phyloP scores from a whole-genome alignment of 2,797 vertebrate genomes.

The Characodon lateralis region DNA sequence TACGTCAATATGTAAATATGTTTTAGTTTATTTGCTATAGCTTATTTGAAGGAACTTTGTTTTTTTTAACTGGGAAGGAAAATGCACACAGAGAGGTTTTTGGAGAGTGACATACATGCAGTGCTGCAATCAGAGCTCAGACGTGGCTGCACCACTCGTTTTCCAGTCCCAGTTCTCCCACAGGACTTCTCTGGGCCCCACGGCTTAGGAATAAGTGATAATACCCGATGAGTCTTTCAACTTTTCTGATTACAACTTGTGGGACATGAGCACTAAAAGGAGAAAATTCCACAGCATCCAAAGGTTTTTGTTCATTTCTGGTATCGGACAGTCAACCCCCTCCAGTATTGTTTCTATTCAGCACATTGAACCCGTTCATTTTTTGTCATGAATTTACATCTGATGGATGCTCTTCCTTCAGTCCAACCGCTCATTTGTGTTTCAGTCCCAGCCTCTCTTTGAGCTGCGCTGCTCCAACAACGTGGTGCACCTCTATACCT shows the following conservation, averaged over 20 bases:
- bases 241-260: neutral
- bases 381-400: neutral
- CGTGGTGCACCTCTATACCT: constrained; percentile 90
- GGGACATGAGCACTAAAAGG: neutral
- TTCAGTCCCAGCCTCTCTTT: constrained; percentile 84
- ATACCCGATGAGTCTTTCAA: neutral
- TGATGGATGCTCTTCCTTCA: neutral
- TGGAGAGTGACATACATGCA: neutral
- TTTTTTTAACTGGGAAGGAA: neutral
- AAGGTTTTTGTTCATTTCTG: neutral
- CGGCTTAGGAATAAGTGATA: neutral
- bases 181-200: neutral
- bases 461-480: constrained; percentile 95
- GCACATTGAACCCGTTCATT: neutral
- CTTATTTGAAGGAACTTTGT: neutral
- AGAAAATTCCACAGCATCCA: neutral
- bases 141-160: neutral
- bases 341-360: too few species aligned
- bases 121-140: neutral
- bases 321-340: too few species aligned
- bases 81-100: neutral
- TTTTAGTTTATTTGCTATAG: constrained; percentile 2
- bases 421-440: constrained; percentile 1
- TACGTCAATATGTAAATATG: neutral
- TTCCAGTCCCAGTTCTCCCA: neutral